phyloP scores from a whole-genome alignment of 2,113 vertebrate genomes.

The Erythrolamprus reginae region DNA sequence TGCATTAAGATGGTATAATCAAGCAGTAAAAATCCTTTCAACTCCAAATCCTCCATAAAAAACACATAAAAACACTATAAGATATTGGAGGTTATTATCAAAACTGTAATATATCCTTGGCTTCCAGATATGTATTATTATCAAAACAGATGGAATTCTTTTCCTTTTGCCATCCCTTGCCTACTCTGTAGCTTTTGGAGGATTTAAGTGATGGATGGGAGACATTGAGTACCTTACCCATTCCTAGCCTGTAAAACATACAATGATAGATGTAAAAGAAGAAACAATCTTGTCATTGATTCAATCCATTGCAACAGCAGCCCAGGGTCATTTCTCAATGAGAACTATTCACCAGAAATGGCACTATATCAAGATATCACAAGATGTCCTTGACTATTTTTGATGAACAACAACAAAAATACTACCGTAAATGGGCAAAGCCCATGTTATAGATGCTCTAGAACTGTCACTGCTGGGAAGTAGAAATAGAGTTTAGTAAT shows the following conservation, averaged over 20 bases:
- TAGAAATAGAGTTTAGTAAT: not conserved
- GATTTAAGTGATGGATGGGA: not conserved
- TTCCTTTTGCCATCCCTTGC: not conserved
- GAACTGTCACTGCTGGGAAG: not conserved
- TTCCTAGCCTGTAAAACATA: not conserved
- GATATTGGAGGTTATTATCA: not conserved
- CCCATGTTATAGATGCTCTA: not conserved
- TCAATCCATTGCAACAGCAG: not conserved
- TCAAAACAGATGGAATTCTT: not conserved
- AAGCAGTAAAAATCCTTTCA: not conserved
- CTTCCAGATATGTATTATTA: not conserved
- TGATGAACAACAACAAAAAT: not conserved
- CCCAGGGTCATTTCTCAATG: not conserved
- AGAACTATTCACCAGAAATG: not conserved
- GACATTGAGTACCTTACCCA: not conserved
- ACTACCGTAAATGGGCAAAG: not conserved
- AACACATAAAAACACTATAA: not conserved
- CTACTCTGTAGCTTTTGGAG: not conserved
- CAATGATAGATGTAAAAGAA: not conserved
- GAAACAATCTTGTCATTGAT: not conserved
- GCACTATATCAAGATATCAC: not conserved
- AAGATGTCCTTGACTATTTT: not conserved
- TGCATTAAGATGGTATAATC: too few species aligned
- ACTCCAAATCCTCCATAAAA: not conserved
- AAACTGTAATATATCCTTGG: not conserved